Conservation (phyloP, 2,113 vertebrate species). For the Chionomys nivalis region DNA sequence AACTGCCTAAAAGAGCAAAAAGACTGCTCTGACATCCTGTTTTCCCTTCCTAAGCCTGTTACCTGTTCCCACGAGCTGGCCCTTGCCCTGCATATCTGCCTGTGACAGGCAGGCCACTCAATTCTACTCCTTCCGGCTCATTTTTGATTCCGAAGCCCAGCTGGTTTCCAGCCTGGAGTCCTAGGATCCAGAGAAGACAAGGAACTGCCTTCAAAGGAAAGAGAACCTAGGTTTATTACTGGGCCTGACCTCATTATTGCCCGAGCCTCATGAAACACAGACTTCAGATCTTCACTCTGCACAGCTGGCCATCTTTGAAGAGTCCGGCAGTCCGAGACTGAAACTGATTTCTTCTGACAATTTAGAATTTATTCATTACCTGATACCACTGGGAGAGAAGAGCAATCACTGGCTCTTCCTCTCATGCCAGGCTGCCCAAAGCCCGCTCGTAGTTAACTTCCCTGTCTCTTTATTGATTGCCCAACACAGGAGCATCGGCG, state of each 20-base stretch:
- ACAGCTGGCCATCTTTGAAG: conserved; percentile 31
- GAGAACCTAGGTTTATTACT: not conserved
- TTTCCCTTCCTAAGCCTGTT: no score
- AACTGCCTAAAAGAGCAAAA: not conserved
- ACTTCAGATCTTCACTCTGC: not conserved
- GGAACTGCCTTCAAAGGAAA: not conserved
- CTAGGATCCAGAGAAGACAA: not conserved
- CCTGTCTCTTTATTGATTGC: not conserved
- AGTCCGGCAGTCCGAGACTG: not conserved
- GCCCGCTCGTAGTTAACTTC: not conserved
- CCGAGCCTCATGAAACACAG: not conserved
- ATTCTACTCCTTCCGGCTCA: not conserved
- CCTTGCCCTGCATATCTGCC: not conserved
- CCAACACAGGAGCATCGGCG: not conserved
- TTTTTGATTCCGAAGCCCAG: not conserved
- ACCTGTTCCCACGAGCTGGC: not conserved
- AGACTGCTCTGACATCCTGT: not conserved
- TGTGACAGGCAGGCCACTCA: not conserved
- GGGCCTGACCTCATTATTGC: not conserved
- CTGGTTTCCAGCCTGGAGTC: not conserved
- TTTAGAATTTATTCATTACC: not conserved
- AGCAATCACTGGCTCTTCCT: not conserved
- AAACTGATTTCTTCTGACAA: not conserved
- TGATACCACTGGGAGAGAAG: not conserved
- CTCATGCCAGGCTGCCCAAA: not conserved